These are phyloP conservation scores for Melanotaenia boesemani DNA, from an alignment of 2,797 vertebrate genomes.

Conservation along the genomic window DNA sequence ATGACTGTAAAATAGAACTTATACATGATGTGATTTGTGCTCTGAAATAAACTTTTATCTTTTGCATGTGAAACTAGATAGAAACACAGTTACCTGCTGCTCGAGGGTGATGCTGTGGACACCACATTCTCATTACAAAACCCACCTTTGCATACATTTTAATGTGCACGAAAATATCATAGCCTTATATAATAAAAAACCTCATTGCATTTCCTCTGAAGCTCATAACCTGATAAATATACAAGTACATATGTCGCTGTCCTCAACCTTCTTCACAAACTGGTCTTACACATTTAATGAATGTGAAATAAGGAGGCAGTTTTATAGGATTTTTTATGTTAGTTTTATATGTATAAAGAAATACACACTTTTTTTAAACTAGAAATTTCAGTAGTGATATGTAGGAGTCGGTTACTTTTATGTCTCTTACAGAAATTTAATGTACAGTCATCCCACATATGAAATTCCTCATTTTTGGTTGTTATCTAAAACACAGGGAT, in stretches of 20 bases:
- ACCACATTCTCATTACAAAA: neutral
- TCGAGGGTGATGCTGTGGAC: neutral
- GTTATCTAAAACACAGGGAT: too few species aligned
- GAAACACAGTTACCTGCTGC: neutral
- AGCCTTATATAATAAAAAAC: neutral
- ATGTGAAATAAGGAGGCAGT: neutral
- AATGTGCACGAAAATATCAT: neutral
- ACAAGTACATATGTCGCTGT: neutral
- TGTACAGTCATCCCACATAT: too few species aligned
- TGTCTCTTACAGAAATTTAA: too few species aligned
- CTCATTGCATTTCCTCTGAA: neutral
- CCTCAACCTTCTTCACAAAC: neutral
- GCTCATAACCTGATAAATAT: neutral
- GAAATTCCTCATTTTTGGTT: too few species aligned
- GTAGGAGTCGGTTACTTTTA: too few species aligned
- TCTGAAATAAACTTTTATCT: constrained; percentile 29
- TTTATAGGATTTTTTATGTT: too few species aligned
- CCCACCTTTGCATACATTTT: neutral
- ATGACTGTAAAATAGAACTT: too few species aligned
- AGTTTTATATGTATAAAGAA: too few species aligned
- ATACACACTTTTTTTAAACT: too few species aligned
- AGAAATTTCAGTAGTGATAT: too few species aligned
- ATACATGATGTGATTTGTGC: constrained; percentile 1
- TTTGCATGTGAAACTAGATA: neutral
- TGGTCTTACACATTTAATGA: neutral